phyloP scores from a whole-genome alignment of 2,797 vertebrate genomes.

The Forpus xanthops region DNA sequence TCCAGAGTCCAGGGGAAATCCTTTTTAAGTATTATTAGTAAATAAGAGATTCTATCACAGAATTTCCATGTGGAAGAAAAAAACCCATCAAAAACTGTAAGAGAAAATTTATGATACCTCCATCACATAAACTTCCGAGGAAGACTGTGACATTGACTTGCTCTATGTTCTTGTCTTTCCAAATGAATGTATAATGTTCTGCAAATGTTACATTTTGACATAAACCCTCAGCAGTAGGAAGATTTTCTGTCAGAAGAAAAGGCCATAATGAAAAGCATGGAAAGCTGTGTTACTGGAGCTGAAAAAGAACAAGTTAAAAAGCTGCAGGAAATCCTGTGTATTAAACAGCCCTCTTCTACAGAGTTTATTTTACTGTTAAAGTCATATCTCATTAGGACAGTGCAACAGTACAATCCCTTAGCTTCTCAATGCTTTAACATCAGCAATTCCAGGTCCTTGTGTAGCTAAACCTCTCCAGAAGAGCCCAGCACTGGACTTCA shows the following conservation, averaged over 20 bases:
- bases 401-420: background rate
- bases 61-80: background rate
- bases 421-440: background rate
- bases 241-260: constrained; percentile 47
- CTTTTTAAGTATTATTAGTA: background rate
- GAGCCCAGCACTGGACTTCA: background rate
- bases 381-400: background rate
- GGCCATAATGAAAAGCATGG: background rate
- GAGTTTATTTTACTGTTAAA: background rate
- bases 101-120: constrained; percentile 37
- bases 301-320: background rate
- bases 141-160: constrained; percentile 77
- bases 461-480: background rate
- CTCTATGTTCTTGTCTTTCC: constrained; percentile 81
- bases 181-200: constrained; percentile 85
- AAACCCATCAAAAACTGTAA: background rate
- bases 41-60: background rate
- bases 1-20: background rate
- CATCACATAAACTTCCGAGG: constrained; percentile 64
- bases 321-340: background rate
- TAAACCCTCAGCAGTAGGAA: background rate
- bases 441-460: background rate
- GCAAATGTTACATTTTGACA: constrained; percentile 83
- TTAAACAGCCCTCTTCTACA: background rate
- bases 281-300: background rate